A percentile compares a stretch with the other conserved stretches of the same genome.
phyloP scores from a whole-genome alignment of 2,113 vertebrate genomes.

The Chinchilla lanigera region DNA sequence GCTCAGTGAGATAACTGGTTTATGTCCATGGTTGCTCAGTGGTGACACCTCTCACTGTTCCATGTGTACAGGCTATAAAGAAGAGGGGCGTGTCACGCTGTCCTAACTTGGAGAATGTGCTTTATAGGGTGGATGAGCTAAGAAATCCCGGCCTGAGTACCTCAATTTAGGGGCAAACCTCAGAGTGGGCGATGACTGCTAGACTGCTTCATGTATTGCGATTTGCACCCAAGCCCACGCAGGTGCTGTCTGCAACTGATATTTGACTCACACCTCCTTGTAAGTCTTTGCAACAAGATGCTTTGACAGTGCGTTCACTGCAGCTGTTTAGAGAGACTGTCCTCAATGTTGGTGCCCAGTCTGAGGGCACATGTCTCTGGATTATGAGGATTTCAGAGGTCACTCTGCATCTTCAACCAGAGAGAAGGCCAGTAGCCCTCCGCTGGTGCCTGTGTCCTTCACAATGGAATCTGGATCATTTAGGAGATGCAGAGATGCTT shows the following conservation, averaged over 20 bases:
- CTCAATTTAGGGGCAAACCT: neutral
- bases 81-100: accelerated
- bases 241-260: neutral
- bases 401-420: neutral
- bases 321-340: neutral
- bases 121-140: neutral
- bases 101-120: neutral
- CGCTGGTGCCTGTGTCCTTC: neutral
- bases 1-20: neutral
- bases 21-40: neutral
- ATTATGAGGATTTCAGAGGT: neutral
- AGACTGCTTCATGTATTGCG: neutral
- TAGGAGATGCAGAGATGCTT: neutral
- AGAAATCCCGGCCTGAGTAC: neutral
- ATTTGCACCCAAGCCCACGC: neutral
- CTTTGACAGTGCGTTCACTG: neutral
- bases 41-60: accelerated
- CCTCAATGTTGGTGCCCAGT: neutral
- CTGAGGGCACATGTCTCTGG: neutral
- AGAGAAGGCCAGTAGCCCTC: neutral
- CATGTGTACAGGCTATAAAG: neutral
- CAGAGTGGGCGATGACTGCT: neutral
- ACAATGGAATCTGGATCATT: neutral
- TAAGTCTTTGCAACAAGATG: neutral
- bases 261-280: neutral